Percentiles rank a stretch among this genome's conserved stretches.
Evolutionary conservation across 2,888 invertebrate species (phyloP).

Genomic region (Dorcus parallelipipedus): DNA sequence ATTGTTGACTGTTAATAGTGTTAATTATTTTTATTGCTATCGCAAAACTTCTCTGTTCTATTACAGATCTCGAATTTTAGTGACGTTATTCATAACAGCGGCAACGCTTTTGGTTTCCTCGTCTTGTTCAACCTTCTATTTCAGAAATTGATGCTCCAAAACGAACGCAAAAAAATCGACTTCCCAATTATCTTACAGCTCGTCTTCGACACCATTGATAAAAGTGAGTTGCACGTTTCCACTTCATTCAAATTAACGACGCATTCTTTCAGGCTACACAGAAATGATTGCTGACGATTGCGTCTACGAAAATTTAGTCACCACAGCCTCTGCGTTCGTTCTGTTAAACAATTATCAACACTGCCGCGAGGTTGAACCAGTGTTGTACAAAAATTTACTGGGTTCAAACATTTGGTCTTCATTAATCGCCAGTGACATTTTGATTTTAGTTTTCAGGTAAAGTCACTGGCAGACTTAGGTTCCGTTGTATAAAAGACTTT

Average conservation of each 20-base stretch:
- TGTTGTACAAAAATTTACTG: slow-evolving; percentile 32
- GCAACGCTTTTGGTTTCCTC: slow-evolving; percentile 5
- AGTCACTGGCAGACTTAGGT: background rate
- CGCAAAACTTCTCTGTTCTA: background rate
- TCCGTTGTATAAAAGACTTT: no score
- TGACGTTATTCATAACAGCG: background rate
- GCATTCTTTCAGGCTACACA: background rate
- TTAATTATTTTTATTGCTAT: background rate
- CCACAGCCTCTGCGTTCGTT: slow-evolving; percentile 23
- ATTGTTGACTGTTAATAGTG: background rate
- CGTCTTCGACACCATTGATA: slow-evolving; percentile 2
- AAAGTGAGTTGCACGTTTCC: background rate
- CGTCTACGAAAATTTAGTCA: slow-evolving; percentile 27
- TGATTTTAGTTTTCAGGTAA: slow-evolving; percentile 36
- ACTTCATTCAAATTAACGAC: no score
- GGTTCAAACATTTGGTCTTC: slow-evolving; percentile 32
- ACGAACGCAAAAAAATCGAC: background rate
- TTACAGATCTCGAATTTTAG: background rate
- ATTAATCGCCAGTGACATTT: slow-evolving; percentile 36
- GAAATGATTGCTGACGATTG: slow-evolving; percentile 7
- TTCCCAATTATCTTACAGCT: background rate
- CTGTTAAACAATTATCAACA: no score
- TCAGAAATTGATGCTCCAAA: slow-evolving; percentile 2
- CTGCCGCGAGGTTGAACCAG: slow-evolving; percentile 21
- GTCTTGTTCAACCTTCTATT: slow-evolving; percentile 4